Evolutionary conservation across 2,113 vertebrate species (phyloP).

Genomic region (Peromyscus leucopus): DNA sequence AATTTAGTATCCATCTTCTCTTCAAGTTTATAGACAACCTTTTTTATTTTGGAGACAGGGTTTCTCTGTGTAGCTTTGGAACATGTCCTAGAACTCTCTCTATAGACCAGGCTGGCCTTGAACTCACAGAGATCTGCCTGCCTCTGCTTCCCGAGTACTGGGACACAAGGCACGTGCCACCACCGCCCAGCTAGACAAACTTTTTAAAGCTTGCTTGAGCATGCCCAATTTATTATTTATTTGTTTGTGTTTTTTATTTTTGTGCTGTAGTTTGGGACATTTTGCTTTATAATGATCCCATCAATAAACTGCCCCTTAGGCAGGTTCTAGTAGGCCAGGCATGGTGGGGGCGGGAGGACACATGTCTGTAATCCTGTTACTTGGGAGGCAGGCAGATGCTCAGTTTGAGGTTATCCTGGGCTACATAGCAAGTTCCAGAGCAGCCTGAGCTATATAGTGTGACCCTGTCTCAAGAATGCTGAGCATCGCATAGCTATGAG

Average conservation of each 20-base stretch:
- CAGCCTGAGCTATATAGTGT: neutral
- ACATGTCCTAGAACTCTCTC: too few species aligned
- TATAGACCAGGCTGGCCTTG: too few species aligned
- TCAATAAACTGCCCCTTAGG: neutral
- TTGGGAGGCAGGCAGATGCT: neutral
- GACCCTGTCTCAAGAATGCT: neutral
- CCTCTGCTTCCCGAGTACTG: neutral
- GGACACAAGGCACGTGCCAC: neutral
- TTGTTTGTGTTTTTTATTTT: neutral
- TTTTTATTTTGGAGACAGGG: neutral
- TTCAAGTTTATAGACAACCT: neutral
- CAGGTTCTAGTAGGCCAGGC: neutral
- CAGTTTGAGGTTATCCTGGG: neutral
- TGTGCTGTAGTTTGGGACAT: neutral
- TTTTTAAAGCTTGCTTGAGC: neutral
- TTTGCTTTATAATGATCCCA: neutral
- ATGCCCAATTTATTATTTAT: neutral
- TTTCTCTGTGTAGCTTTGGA: too few species aligned
- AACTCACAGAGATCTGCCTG: neutral
- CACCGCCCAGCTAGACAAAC: neutral
- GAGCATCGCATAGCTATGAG: neutral
- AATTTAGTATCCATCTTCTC: constrained; percentile 27
- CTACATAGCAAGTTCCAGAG: neutral
- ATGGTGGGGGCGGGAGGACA: neutral
- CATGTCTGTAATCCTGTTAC: neutral